Base-by-base conservation (phyloP, 2,888 invertebrate species). In the Chaitophorus viminalis region DNA sequence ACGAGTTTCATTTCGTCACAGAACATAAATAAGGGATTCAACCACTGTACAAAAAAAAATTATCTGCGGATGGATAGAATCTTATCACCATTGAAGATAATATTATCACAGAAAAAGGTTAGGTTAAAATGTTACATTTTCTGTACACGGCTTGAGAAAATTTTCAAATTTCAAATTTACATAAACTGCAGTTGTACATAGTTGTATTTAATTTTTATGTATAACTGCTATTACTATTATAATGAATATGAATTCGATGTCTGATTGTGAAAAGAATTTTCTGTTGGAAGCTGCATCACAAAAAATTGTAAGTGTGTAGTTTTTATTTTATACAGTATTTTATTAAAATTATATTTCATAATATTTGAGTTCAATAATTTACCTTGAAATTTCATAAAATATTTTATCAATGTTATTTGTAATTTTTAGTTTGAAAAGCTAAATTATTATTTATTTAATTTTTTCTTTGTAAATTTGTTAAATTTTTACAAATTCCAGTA, bases 201-300 rank as follows among this genome's bases (percentile, higher is more conserved):
- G 25, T 25, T 3, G 3, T 25, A 21, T 60, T 60, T 60, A 25
- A 18, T 18, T 25, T n/a, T 60, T 60, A 60, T 14, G 14, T 1
- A 46, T 0, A 39, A 11, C n/a, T n/a, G n/a, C n/a, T n/a, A n/a
- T n/a, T n/a, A n/a, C n/a, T n/a, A n/a, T 74, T 29, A 74, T 3
- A 18, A 90, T 90, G 86, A 94, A 94, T 90, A 95, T 95, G 91
- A 91, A 92, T 54, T 91, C 93, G 89, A 90, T 95, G 90, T 94
- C 96, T 25, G 95, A 93, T 90, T 94, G 94, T 90, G 95, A 96
- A 92, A 94, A 94, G 91, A 93, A 92, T 89, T 96, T 96, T 91
- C 91, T 95, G 75, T 92, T 94, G 89, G 94, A 93, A 91, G 93
- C 94, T 60, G 92, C 95, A 77, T 91, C 93, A 52, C 93, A 94